Conservation (phyloP, 2,888 invertebrate species). For the Amblyjoppa fuscipennis region DNA sequence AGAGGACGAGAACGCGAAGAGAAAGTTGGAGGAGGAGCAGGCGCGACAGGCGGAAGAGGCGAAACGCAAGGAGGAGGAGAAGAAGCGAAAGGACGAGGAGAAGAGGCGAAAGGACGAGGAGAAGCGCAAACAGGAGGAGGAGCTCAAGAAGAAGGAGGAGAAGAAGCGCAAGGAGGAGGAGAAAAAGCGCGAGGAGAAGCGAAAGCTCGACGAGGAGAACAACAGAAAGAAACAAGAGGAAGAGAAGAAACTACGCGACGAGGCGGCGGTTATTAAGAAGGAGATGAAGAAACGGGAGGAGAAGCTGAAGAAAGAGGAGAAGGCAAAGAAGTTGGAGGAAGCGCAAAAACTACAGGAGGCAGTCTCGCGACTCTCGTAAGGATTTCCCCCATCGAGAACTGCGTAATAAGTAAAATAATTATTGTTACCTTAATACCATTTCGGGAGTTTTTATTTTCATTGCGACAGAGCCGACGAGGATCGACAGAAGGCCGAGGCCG, state of each 20-base stretch:
- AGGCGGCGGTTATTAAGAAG: constrained; percentile 78
- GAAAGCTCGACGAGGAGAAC: constrained; percentile 84
- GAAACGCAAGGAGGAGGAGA: constrained; percentile 86
- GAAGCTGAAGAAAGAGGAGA: constrained; percentile 85
- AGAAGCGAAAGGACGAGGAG: constrained; percentile 86
- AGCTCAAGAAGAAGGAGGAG: constrained; percentile 86
- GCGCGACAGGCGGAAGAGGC: constrained; percentile 78
- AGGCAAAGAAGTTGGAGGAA: constrained; percentile 84
- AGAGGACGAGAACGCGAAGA: constrained; percentile 77
- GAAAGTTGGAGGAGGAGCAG: constrained; percentile 79
- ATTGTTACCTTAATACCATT: constrained; percentile 32
- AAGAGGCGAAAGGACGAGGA: constrained; percentile 85
- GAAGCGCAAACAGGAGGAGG: constrained; percentile 87
- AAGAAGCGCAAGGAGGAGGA: constrained; percentile 86
- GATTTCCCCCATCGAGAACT: background rate
- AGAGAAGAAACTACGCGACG: constrained; percentile 83
- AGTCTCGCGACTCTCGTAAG: constrained; percentile 67
- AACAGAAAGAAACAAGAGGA: constrained; percentile 85
- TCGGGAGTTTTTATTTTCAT: constrained; percentile 40
- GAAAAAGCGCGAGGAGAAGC: constrained; percentile 85
- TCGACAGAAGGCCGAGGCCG: constrained; percentile 78
- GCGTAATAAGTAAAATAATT: background rate
- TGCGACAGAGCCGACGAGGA: constrained; percentile 80
- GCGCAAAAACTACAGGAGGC: constrained; percentile 84
- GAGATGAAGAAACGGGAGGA: constrained; percentile 84